Evolutionary conservation across 2,113 vertebrate genomes (phyloP).

Genomic region (Rhinichthys klamathensis): DNA sequence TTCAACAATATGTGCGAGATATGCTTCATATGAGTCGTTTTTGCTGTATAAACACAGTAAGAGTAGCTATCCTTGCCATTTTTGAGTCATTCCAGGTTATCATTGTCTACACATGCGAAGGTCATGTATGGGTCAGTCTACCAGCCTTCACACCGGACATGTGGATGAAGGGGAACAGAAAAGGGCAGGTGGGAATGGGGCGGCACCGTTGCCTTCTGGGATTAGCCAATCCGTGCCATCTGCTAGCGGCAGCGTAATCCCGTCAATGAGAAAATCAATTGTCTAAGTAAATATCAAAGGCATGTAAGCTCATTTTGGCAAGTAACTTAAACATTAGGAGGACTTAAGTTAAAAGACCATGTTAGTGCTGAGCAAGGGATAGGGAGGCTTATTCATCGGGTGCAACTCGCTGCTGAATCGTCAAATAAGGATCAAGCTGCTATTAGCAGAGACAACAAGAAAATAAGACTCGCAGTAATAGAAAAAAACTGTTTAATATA

Average conservation of each 20-base stretch:
- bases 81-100: neutral
- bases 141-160: neutral
- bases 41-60: neutral
- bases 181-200: constrained; percentile 16
- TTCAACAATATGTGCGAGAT: neutral
- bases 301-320: constrained; percentile 63
- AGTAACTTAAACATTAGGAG: constrained; percentile 63
- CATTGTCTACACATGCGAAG: neutral
- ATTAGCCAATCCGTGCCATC: constrained; percentile 72
- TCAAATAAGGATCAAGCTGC: constrained; percentile 27
- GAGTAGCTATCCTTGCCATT: neutral
- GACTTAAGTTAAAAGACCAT: constrained; percentile 55
- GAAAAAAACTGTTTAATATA: neutral
- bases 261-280: constrained; percentile 69
- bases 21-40: neutral
- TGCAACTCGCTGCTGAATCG: constrained; percentile 44
- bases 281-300: constrained; percentile 68
- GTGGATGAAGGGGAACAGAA: neutral
- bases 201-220: constrained; percentile 58
- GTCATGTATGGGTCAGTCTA: constrained; percentile 14
- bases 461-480: neutral
- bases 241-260: constrained; percentile 73
- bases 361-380: constrained; percentile 56
- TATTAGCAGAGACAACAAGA: neutral
- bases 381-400: constrained; percentile 28